Percentiles rank a stretch among this genome's conserved stretches.
These are phyloP conservation scores for Hiodon alosoides DNA, from an alignment of 2,113 vertebrate genomes.

Conservation along the genomic window DNA sequence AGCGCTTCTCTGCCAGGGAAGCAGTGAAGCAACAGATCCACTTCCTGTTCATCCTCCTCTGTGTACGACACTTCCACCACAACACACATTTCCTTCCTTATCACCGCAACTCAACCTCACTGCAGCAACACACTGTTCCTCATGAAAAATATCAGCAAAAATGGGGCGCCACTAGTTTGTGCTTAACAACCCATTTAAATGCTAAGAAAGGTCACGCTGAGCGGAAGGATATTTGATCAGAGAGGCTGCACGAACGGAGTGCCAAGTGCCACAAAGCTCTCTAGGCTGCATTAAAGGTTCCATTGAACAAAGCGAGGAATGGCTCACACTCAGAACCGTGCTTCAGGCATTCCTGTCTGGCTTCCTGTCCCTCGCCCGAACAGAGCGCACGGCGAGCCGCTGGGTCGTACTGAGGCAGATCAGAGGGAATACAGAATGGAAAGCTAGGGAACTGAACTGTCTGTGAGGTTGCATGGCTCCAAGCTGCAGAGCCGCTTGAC, in stretches of 20 bases:
- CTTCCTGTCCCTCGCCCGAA: too few relatives aligned
- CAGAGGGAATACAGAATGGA: too few relatives aligned
- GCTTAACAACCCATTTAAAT: not conserved
- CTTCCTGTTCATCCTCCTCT: not conserved
- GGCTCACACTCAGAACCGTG: not conserved
- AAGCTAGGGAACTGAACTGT: too few relatives aligned
- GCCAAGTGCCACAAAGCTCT: not conserved
- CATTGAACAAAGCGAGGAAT: not conserved
- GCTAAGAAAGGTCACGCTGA: conserved; percentile 4
- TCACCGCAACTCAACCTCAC: not conserved
- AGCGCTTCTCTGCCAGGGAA: not conserved
- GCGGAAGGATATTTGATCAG: not conserved
- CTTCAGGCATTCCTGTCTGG: not conserved
- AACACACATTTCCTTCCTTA: not conserved
- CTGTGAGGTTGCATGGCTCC: not conserved
- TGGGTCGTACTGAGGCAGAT: too few relatives aligned
- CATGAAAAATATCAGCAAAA: not conserved
- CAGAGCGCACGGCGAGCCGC: too few relatives aligned
- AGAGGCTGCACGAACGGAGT: not conserved
- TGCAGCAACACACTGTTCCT: not conserved
- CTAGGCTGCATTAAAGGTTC: not conserved
- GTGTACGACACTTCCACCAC: not conserved
- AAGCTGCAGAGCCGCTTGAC: conserved; percentile 30
- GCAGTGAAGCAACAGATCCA: not conserved
- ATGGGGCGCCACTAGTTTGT: too few relatives aligned